These are phyloP conservation scores for Eupithecia abbreviata DNA, from an alignment of 2,888 invertebrate genomes.

Conservation along the genomic window DNA sequence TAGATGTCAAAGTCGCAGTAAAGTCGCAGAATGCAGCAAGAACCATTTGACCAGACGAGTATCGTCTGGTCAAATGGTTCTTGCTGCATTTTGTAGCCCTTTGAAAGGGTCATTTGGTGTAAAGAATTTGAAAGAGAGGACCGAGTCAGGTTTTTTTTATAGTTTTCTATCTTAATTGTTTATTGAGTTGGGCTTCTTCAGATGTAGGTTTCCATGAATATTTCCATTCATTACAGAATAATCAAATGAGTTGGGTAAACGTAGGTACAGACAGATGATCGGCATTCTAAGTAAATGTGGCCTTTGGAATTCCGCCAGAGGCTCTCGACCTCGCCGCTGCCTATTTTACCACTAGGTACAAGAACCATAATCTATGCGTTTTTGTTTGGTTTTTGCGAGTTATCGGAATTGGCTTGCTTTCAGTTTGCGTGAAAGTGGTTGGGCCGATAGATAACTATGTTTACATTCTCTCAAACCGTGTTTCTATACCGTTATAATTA, in stretches of 20 bases:
- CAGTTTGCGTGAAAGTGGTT: constrained; percentile 14
- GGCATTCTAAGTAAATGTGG: constrained; percentile 40
- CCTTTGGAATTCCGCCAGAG: constrained; percentile 69
- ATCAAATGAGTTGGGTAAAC: not conserved
- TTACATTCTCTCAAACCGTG: not conserved
- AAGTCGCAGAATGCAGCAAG: too few species aligned
- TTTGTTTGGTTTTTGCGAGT: constrained; percentile 21
- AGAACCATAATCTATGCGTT: constrained; percentile 33
- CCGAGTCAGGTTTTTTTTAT: too few species aligned
- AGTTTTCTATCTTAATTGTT: too few species aligned
- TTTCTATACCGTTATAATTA: not conserved
- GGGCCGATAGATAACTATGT: not conserved
- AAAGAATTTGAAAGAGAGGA: too few species aligned
- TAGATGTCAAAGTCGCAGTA: too few species aligned
- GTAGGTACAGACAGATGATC: not conserved
- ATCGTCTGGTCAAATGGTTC: too few species aligned
- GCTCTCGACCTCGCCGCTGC: constrained; percentile 58
- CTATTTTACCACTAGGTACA: constrained; percentile 28
- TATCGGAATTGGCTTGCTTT: constrained; percentile 18
- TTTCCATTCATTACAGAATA: not conserved
- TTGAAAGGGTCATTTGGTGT: too few species aligned
- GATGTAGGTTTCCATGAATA: too few species aligned
- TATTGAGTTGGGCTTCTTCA: too few species aligned
- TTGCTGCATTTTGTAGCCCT: too few species aligned
- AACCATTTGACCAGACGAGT: too few species aligned